Conservation (phyloP, 1,140 invertebrate genomes). For the Heterodera carotae region DNA sequence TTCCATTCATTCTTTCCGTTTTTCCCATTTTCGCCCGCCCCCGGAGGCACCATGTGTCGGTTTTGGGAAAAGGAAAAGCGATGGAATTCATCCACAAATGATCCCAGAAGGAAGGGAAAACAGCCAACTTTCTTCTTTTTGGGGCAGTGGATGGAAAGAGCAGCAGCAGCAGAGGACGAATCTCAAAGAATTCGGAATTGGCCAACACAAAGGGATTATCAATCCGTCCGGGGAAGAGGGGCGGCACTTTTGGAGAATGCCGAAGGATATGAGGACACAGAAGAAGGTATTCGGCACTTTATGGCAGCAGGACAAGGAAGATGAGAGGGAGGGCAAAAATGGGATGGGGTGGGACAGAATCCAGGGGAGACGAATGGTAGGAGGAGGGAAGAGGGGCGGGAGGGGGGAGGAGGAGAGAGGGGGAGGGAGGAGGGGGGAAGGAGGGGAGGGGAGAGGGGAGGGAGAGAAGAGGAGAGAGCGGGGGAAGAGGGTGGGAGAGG, state of each 20-base stretch:
- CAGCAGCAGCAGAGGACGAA: background rate
- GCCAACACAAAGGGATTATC: conserved; percentile 5
- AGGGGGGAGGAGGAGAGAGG: too few species aligned
- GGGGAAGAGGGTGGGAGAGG: background rate
- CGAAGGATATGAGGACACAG: background rate
- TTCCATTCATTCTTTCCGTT: background rate
- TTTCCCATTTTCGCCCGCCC: conserved; percentile 15
- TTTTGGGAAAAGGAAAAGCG: conserved; percentile 1
- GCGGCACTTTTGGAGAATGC: conserved; percentile 16
- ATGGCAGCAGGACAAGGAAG: background rate
- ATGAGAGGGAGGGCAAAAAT: conserved; percentile 12
- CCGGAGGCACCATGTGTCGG: conserved; percentile 19
- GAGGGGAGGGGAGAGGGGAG: too few species aligned
- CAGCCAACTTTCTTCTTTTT: background rate
- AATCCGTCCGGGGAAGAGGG: background rate
- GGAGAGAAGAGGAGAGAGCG: background rate
- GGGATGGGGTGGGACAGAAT: background rate
- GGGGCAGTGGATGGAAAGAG: background rate
- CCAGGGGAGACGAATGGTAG: too few species aligned
- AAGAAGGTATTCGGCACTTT: background rate
- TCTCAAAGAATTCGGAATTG: background rate
- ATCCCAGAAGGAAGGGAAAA: background rate
- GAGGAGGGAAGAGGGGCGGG: background rate
- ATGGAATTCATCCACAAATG: background rate
- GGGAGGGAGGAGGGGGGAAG: background rate